Evolutionary conservation across 2,888 invertebrate genomes (phyloP).

Genomic region (Rotaria sp.): DNA sequence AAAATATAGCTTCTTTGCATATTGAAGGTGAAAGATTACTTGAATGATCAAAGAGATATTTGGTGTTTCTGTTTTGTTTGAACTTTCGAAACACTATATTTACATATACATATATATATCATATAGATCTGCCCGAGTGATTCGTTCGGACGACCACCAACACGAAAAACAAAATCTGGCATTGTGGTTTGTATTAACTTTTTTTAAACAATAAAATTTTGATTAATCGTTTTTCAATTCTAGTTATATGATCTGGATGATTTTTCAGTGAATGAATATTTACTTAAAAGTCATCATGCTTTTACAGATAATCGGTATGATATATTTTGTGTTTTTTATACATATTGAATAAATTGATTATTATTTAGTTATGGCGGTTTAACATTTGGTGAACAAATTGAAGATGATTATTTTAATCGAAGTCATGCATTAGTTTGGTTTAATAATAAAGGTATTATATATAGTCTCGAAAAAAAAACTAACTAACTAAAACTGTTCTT

Average conservation of each 20-base stretch:
- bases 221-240: neutral
- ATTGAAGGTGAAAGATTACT: too few relatives aligned
- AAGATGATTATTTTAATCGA: conserved; percentile 31
- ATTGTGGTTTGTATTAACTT: neutral
- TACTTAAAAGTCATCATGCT: neutral
- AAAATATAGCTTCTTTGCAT: too few relatives aligned
- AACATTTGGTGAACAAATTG: conserved; percentile 34
- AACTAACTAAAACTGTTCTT: neutral
- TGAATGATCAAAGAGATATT: too few relatives aligned
- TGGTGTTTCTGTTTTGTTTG: too few relatives aligned
- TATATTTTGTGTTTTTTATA: neutral
- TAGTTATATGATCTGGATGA: conserved; percentile 11
- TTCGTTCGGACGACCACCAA: conserved; percentile 16
- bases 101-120: too few relatives aligned
- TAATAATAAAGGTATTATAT: conserved; percentile 36
- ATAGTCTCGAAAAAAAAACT: neutral
- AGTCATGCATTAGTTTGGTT: conserved; percentile 37
- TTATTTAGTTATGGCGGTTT: conserved; percentile 37
- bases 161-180: neutral
- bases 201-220: neutral
- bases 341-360: neutral
- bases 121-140: neutral
- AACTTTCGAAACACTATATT: too few relatives aligned
- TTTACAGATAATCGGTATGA: conserved; percentile 23
- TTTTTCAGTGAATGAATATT: neutral